Evolutionary conservation across 1,140 invertebrate genomes (phyloP).

Genomic region (Macrostomum lignano): DNA sequence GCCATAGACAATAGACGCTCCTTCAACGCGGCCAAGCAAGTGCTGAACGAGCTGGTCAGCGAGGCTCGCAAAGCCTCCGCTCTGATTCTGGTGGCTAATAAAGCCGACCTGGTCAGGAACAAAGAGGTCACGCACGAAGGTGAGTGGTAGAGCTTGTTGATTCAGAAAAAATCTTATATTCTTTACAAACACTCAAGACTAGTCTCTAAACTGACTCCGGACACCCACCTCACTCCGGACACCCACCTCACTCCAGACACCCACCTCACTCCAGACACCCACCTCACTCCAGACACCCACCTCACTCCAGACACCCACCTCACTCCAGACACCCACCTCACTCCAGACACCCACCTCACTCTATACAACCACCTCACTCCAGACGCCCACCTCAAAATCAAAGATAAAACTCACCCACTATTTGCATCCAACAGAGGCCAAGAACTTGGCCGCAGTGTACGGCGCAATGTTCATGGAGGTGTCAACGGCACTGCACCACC

Average conservation of each 20-base stretch:
- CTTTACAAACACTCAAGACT: not conserved
- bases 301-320: no score
- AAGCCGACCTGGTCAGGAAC: constrained; percentile 63
- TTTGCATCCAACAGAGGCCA: constrained; percentile 4
- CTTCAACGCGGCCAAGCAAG: constrained; percentile 12
- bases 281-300: no score
- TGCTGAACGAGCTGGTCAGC: constrained; percentile 12
- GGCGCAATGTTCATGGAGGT: constrained; percentile 44
- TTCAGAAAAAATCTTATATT: not conserved
- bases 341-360: no score
- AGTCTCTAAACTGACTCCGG: no score
- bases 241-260: no score
- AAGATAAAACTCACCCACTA: not conserved
- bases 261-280: no score
- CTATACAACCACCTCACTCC: no score
- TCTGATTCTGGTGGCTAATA: constrained; percentile 76
- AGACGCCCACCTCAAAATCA: no score
- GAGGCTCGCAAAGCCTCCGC: constrained; percentile 25
- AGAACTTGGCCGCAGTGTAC: constrained; percentile 1
- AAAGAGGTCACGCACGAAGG: constrained; percentile 53
- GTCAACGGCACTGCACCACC: constrained; percentile 45
- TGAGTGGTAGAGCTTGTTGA: constrained; percentile 24
- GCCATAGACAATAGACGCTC: constrained; percentile 51
- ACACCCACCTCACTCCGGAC: no score
- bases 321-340: no score